Evolutionary conservation across 2,113 vertebrate species (phyloP), one percentile per base, ranked within the genome.

Genomic region (Erythrolamprus reginae): DNA sequence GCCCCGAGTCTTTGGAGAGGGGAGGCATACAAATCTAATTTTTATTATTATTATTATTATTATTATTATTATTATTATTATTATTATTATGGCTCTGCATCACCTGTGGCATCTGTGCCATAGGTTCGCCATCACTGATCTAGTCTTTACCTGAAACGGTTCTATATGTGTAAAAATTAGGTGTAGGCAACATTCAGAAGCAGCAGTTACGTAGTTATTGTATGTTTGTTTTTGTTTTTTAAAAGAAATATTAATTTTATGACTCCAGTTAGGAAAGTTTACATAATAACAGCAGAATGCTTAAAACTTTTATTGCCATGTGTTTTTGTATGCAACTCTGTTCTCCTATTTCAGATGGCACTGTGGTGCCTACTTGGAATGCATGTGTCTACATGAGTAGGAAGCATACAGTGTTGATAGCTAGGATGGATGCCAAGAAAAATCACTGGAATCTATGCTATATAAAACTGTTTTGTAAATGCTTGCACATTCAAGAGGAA

Each of bases 361-460:
- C 52, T 87, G 42, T 70, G 38, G 45, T n/a, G 55, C 86, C 51
- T 23, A 33, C 58, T 33, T 87, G 48, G 42, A 90, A 82, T 90
- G 58, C 65, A 82, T 90, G 45, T 90, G 90, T 53, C 65, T 90
- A 82, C 51, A 90, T 52, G 87, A 82, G 24, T 77, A 87, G 42
- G 52, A 86, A 90, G 24, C 65, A 87, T 82, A 23, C 23, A 90
- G 85, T 50, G 85, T 53, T 90, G 77, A 87, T 48, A 33, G 5
- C 42, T 87, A 48, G 85, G 51, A 90, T 17, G n/a, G 65, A 56
- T 87, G 90, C 65, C 90, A 90, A 90, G 52, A 45, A 42, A 56
- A 90, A 82, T 33, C 58, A 48, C 12, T 82, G 19, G 19, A 48
- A 90, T 87, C 65, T 50, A 33, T 56, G 42, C 87, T 82, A 50